A percentile compares a stretch with the other conserved stretches of the same genome.
phyloP scores from a whole-genome alignment of 2,888 invertebrate genomes.

The Archaeoteleia sp. region DNA sequence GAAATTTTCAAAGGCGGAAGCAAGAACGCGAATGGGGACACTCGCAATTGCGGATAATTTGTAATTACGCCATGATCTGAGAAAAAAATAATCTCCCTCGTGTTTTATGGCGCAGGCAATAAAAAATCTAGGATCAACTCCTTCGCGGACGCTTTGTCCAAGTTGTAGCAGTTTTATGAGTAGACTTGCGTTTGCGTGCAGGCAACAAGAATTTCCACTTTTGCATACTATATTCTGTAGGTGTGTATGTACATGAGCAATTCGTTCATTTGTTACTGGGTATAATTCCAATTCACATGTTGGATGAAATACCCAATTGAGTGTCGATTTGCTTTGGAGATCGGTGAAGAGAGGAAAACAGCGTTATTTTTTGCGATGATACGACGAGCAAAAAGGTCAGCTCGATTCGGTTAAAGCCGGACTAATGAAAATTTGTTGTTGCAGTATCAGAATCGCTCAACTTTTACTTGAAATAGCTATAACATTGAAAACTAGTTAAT shows the following conservation, averaged over 20 bases:
- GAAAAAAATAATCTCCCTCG: no score
- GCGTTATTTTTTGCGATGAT: conserved; percentile 3
- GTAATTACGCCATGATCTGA: conserved; percentile 52
- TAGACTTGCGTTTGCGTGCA: no score
- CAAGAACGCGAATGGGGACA: conserved; percentile 43
- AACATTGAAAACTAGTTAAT: background rate
- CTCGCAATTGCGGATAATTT: conserved; percentile 59
- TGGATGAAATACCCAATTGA: conserved; percentile 37
- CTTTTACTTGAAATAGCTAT: background rate
- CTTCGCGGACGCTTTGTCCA: no score
- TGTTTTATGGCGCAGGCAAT: no score
- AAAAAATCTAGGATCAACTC: no score
- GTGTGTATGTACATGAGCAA: conserved; percentile 1
- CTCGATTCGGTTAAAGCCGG: background rate
- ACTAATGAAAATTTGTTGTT: conserved; percentile 32
- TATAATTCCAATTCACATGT: conserved; percentile 36
- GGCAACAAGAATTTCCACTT: conserved; percentile 16
- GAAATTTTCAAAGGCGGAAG: conserved; percentile 42
- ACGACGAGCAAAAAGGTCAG: conserved; percentile 13
- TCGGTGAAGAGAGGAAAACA: conserved; percentile 4
- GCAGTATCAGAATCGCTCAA: conserved; percentile 4
- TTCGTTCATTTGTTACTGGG: conserved; percentile 33
- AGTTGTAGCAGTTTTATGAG: no score
- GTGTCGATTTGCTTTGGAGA: conserved; percentile 37
- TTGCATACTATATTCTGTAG: background rate